Percentiles rank a stretch among this genome's conserved stretches.
phyloP scores from a whole-genome alignment of 2,113 vertebrate species.

The Strix uralensis region DNA sequence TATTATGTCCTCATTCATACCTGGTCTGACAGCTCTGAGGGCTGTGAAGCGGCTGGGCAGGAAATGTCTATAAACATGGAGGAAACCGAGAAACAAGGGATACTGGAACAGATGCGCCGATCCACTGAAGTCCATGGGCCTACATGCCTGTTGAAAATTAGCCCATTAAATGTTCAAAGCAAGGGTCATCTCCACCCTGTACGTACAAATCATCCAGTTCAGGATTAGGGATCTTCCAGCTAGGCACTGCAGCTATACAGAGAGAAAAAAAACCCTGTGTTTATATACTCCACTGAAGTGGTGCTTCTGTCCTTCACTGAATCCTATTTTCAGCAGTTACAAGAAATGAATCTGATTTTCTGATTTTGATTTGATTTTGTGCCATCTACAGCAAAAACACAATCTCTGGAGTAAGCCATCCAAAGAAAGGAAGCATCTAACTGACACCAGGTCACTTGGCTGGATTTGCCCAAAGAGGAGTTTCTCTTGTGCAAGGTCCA shows the following conservation, averaged over 20 bases:
- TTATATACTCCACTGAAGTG: background rate
- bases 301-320: background rate
- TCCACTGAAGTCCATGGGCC: background rate
- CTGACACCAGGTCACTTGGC: background rate
- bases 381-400: background rate
- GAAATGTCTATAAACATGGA: background rate
- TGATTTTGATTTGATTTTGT: background rate
- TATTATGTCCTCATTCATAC: background rate
- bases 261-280: background rate
- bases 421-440: background rate
- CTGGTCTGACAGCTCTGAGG: background rate
- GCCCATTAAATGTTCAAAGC: background rate
- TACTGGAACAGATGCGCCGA: background rate
- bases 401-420: background rate
- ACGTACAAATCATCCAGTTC: background rate
- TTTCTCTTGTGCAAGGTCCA: background rate
- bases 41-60: background rate
- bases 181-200: background rate
- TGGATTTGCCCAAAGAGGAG: background rate
- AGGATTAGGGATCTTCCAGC: background rate
- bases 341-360: background rate
- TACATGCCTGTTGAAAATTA: background rate
- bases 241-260: background rate
- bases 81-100: background rate
- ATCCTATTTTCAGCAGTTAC: background rate